Evolutionary conservation across 37 sponge, comb jelly and placozoan genomes (phyloP), one percentile per base, ranked within the genome.

Genomic region (Corticium candelabrum): DNA sequence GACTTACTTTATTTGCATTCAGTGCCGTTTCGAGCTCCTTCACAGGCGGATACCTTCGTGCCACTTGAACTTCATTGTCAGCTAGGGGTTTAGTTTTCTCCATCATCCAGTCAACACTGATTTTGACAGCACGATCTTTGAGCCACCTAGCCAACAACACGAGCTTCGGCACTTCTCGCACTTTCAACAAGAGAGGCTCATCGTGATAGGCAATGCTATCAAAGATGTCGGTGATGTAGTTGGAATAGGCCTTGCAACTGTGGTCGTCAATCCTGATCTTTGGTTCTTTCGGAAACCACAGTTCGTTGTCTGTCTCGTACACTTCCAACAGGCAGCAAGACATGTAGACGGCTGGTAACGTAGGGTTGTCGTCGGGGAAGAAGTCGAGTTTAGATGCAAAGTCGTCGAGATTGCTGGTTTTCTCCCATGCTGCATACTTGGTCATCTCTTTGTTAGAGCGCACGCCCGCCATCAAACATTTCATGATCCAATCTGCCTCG

Each of bases 401-500:
- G 0, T 27, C 86, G 62, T 21, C 86, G 5, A 81, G 77, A 31
- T 81, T 2, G 39, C 86, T 85, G 15, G 41, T 76, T 37, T 39
- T 36, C 11, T 74, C 41, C 72, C 77, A 39, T 3, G 81, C 68
- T 40, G 30, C 69, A 39, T 76, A 85, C 15, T 32, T 82, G 4
- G 21, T 7, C 3, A 15, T 80, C 50, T 81, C 0, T 34, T 74
- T 43, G 41, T 85, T 75, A 11, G 76, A 80, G 74, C 41, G 41
- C 2, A 75, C 32, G 37, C 67, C 37, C 15, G 15, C 15, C 62
- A 21, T 27, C 0, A 85, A 36, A 35, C 81, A 81, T 35, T 85
- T 85, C 86, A 85, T 85, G 29, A 27, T 3, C 81, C 81, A 80
- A 29, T 85, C 86, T 0, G 43, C 76, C 40, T 85, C 86, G 15